Conservation (phyloP, 2,888 invertebrate genomes). For the Nymphalis urticae region DNA sequence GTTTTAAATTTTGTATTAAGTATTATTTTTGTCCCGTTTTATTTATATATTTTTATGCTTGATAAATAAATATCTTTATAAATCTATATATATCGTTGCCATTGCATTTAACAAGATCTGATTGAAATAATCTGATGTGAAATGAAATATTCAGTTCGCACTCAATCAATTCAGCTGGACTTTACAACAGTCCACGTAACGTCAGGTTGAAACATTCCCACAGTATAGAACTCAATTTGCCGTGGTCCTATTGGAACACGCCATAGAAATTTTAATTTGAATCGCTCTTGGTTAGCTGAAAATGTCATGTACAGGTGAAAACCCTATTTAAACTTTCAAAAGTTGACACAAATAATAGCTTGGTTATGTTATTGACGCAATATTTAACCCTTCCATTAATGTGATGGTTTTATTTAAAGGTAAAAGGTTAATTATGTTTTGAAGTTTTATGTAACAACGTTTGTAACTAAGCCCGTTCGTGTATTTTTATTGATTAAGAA, state of each 20-base stretch:
- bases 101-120: background rate
- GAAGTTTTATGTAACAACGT: background rate
- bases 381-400: constrained; percentile 12
- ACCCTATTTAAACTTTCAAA: constrained; percentile 35
- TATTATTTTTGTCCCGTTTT: no score
- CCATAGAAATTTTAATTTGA: constrained; percentile 60
- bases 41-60: no score
- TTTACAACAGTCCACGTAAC: constrained; percentile 36
- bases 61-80: no score
- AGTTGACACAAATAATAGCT: constrained; percentile 21
- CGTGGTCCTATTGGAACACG: constrained; percentile 45
- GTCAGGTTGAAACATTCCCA: constrained; percentile 55
- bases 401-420: background rate
- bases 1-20: no score
- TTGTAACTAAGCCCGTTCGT: no score
- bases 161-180: constrained; percentile 38
- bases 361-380: constrained; percentile 25
- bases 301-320: constrained; percentile 59
- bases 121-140: constrained; percentile 27
- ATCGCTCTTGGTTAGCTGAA: constrained; percentile 48
- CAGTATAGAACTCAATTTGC: constrained; percentile 59
- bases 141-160: constrained; percentile 27
- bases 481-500: background rate
- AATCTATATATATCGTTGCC: background rate
- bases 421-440: background rate